Evolutionary conservation across 2,797 vertebrate species (phyloP).

Genomic region (Diplodus sargus): DNA sequence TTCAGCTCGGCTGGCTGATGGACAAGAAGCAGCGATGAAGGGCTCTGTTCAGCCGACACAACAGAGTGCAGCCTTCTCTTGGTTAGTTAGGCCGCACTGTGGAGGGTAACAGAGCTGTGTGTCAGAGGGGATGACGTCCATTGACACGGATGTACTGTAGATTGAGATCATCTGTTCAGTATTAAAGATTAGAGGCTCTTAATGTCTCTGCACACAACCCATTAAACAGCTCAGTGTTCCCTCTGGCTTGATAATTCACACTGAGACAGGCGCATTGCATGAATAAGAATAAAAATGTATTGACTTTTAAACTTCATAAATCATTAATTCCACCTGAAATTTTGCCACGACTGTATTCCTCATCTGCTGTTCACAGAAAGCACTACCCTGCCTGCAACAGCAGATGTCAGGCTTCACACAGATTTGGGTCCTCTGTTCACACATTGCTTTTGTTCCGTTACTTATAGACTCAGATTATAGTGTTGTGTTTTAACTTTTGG

Average conservation of each 20-base stretch:
- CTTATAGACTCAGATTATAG: too few species aligned
- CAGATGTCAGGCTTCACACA: constrained; percentile 46
- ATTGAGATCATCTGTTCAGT: constrained; percentile 32
- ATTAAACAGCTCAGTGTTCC: neutral
- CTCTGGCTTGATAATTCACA: neutral
- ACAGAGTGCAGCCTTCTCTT: constrained; percentile 22
- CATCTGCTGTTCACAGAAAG: neutral
- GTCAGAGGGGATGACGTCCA: constrained; percentile 1
- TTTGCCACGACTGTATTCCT: too few species aligned
- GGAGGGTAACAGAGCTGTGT: constrained; percentile 7
- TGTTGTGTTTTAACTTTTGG: neutral
- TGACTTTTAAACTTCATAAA: neutral
- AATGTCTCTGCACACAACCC: constrained; percentile 5
- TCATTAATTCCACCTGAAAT: neutral
- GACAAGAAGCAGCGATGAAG: constrained; percentile 47
- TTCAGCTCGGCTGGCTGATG: constrained; percentile 52
- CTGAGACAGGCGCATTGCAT: neutral
- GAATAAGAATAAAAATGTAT: neutral
- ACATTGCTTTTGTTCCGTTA: neutral
- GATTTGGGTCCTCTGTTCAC: neutral
- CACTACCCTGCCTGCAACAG: constrained; percentile 14
- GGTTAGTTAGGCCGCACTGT: neutral
- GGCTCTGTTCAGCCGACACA: constrained; percentile 37
- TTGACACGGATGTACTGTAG: neutral
- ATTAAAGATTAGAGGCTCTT: constrained; percentile 38